Evolutionary conservation across 2,888 invertebrate genomes (phyloP).

Genomic region (Baccha elongata): DNA sequence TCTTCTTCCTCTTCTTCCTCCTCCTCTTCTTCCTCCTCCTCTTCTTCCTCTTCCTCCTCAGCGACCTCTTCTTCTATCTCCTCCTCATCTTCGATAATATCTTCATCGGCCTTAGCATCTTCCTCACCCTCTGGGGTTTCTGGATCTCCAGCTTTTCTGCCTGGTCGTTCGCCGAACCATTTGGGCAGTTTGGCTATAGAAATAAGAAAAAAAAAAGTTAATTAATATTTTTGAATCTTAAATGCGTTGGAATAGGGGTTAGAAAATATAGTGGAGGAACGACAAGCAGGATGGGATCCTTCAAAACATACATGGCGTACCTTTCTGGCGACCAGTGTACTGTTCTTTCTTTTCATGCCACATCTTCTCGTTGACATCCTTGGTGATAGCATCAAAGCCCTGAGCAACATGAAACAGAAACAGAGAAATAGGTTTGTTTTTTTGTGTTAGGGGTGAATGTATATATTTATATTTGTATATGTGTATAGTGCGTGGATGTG

Average conservation of each 20-base stretch:
- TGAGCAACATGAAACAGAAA: slow-evolving; percentile 81
- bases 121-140: slow-evolving; percentile 96
- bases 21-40: slow-evolving; percentile 86
- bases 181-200: slow-evolving; percentile 93
- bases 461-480: slow-evolving; percentile 3
- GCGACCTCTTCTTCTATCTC: slow-evolving; percentile 91
- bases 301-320: slow-evolving; percentile 84
- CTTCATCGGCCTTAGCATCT: slow-evolving; percentile 90
- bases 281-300: slow-evolving; percentile 37
- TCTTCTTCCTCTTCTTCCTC: slow-evolving; percentile 83
- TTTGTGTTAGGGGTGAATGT: slow-evolving; percentile 44
- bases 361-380: slow-evolving; percentile 92
- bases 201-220: slow-evolving; percentile 4
- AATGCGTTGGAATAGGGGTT: slow-evolving; percentile 2
- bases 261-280: slow-evolving; percentile 8
- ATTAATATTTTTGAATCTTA: background rate
- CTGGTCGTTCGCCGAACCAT: slow-evolving; percentile 97
- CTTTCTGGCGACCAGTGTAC: slow-evolving; percentile 94
- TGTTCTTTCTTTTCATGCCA: slow-evolving; percentile 94
- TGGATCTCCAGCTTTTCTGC: slow-evolving; percentile 94
- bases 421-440: slow-evolving; percentile 55
- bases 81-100: slow-evolving; percentile 88
- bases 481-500: background rate
- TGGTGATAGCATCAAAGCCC: slow-evolving; percentile 93
- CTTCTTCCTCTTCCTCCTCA: slow-evolving; percentile 89